Evolutionary conservation across 2,888 invertebrate species (phyloP).

Genomic region (Cyclophora albipunctata): DNA sequence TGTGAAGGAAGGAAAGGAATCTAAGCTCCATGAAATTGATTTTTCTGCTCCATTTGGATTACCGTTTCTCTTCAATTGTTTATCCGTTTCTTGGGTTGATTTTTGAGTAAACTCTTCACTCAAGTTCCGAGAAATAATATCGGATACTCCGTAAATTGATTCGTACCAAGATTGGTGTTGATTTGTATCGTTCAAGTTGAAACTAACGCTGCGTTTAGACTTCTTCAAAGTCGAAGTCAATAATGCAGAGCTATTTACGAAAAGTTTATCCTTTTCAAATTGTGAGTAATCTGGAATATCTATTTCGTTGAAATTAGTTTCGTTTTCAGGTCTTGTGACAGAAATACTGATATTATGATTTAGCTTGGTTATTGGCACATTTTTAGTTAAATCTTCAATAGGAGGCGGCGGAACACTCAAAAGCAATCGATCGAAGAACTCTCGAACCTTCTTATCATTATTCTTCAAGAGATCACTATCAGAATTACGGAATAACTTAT

Average conservation of each 20-base stretch:
- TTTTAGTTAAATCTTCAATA: slow-evolving; percentile 27
- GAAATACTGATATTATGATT: slow-evolving; percentile 16
- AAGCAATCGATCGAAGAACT: slow-evolving; percentile 48
- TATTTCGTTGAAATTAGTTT: slow-evolving; percentile 35
- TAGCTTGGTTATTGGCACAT: background rate
- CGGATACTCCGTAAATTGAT: slow-evolving; percentile 55
- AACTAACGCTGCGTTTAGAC: slow-evolving; percentile 38
- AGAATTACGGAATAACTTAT: slow-evolving; percentile 6
- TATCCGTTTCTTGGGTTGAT: slow-evolving; percentile 1
- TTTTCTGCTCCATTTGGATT: slow-evolving; percentile 4
- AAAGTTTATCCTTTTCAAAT: slow-evolving; percentile 44
- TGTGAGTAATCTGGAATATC: slow-evolving; percentile 50
- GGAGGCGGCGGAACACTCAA: slow-evolving; percentile 59
- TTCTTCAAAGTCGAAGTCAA: slow-evolving; percentile 53
- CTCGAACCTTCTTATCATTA: slow-evolving; percentile 41
- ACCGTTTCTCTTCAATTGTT: slow-evolving; percentile 11
- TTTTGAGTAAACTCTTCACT: slow-evolving; percentile 1
- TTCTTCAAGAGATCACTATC: slow-evolving; percentile 11
- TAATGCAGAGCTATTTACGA: slow-evolving; percentile 25
- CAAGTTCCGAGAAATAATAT: slow-evolving; percentile 20
- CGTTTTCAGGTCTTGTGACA: slow-evolving; percentile 18
- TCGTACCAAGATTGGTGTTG: slow-evolving; percentile 52
- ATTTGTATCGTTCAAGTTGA: slow-evolving; percentile 33
- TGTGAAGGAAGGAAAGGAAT: slow-evolving; percentile 44
- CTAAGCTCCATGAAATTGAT: slow-evolving; percentile 22